Conservation (phyloP, 1,140 invertebrate species). For the Brachionus calyciflorus region DNA sequence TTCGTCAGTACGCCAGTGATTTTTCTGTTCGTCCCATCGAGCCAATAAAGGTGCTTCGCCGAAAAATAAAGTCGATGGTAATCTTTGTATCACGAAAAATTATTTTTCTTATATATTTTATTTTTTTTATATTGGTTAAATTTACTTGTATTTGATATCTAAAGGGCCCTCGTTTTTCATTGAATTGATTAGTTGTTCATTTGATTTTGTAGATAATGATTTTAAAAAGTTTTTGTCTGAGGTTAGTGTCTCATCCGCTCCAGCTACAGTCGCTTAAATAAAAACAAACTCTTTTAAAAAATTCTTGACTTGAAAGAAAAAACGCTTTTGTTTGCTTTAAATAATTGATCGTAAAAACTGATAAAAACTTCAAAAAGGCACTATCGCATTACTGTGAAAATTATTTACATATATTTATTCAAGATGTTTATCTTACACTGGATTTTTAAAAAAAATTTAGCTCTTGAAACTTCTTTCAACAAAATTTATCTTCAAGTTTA, state of each 20-base stretch:
- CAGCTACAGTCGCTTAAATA: neutral
- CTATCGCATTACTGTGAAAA: too few relatives aligned
- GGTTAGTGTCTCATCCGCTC: slow-evolving; percentile 16
- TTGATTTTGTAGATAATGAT: slow-evolving; percentile 20
- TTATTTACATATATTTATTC: too few relatives aligned
- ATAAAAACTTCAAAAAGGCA: too few relatives aligned
- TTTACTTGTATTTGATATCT: slow-evolving; percentile 54
- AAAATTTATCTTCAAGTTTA: too few relatives aligned
- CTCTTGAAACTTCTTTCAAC: too few relatives aligned
- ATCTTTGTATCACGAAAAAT: slow-evolving; percentile 48
- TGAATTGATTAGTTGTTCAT: slow-evolving; percentile 30
- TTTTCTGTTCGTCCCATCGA: slow-evolving; percentile 55
- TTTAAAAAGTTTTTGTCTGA: slow-evolving; percentile 39
- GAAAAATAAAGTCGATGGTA: slow-evolving; percentile 55
- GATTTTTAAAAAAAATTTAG: too few relatives aligned
- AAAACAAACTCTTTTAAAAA: neutral
- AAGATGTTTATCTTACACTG: too few relatives aligned
- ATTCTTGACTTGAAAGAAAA: too few relatives aligned
- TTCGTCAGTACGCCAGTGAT: slow-evolving; percentile 56
- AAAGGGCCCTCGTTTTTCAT: slow-evolving; percentile 17
- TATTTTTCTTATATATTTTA: neutral
- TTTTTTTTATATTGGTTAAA: too few relatives aligned
- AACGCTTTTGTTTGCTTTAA: too few relatives aligned
- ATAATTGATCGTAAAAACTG: too few relatives aligned
- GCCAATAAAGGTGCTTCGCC: slow-evolving; percentile 56